Evolutionary conservation across 2,888 invertebrate species (phyloP).

Genomic region (Ctena decussata): DNA sequence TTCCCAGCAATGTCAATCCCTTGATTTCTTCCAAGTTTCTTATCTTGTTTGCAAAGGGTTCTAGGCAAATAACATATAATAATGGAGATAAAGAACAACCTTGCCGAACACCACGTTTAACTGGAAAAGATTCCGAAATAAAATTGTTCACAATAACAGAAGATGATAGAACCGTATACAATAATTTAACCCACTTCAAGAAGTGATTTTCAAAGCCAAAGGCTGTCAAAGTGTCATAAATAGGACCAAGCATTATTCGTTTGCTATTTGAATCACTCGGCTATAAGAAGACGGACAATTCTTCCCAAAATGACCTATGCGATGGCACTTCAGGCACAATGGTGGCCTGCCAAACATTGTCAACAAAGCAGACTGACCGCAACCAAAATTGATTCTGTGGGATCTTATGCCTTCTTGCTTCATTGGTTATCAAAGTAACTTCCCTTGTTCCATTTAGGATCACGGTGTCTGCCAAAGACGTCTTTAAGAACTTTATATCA

Average conservation of each 20-base stretch:
- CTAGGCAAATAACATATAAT: neutral
- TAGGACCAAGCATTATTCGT: no score
- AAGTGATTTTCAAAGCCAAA: no score
- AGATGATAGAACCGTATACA: no score
- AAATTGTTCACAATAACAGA: no score
- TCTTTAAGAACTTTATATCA: neutral
- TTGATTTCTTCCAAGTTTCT: constrained; percentile 26
- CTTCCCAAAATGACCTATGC: neutral
- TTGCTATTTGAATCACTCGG: no score
- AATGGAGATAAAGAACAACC: neutral
- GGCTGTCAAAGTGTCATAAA: no score
- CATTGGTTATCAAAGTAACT: neutral
- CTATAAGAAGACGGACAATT: no score
- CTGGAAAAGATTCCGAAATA: neutral
- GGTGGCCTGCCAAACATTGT: neutral
- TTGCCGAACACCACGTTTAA: neutral
- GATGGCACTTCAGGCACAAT: neutral
- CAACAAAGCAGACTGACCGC: neutral
- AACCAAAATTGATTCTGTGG: neutral
- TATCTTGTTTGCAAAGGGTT: constrained; percentile 27
- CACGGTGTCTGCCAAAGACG: neutral
- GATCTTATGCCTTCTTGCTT: neutral
- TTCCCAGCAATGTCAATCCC: constrained; percentile 31
- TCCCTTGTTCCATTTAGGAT: neutral
- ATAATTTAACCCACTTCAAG: no score